Conservation (phyloP, 1,140 invertebrate species). For the Probaryconus sp. region DNA sequence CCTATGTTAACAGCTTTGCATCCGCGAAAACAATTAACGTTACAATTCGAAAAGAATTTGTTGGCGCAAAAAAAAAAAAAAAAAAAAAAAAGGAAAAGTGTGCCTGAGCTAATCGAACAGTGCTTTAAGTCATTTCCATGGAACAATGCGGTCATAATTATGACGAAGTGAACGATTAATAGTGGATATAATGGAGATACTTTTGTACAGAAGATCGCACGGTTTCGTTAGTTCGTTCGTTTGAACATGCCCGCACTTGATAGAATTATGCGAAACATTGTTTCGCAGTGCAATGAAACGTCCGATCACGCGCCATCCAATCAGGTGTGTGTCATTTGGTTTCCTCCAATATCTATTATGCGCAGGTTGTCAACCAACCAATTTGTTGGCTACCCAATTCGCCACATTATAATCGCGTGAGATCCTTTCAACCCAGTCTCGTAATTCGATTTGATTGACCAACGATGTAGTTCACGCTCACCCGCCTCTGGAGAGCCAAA, state of each 20-base stretch:
- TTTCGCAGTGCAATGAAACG: constrained; percentile 43
- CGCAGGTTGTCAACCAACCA: constrained; percentile 52
- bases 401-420: constrained; percentile 50
- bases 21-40: no score
- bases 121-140: constrained; percentile 7
- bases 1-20: no score
- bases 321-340: constrained; percentile 51
- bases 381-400: constrained; percentile 48
- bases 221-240: constrained; percentile 27
- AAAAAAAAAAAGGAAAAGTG: no score
- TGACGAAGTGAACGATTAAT: constrained; percentile 18
- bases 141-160: constrained; percentile 22
- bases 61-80: no score
- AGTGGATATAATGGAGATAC: constrained; percentile 15
- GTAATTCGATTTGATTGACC: constrained; percentile 38
- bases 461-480: not conserved
- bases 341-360: constrained; percentile 56
- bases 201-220: not conserved
- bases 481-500: not conserved
- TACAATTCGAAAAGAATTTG: no score
- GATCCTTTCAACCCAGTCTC: constrained; percentile 43
- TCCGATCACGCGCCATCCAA: constrained; percentile 41
- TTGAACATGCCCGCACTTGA: constrained; percentile 10
- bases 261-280: constrained; percentile 47
- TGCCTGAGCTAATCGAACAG: no score